phyloP scores from a whole-genome alignment of 92 coral and sea anemone species.

The Palythoa caribaeorum region DNA sequence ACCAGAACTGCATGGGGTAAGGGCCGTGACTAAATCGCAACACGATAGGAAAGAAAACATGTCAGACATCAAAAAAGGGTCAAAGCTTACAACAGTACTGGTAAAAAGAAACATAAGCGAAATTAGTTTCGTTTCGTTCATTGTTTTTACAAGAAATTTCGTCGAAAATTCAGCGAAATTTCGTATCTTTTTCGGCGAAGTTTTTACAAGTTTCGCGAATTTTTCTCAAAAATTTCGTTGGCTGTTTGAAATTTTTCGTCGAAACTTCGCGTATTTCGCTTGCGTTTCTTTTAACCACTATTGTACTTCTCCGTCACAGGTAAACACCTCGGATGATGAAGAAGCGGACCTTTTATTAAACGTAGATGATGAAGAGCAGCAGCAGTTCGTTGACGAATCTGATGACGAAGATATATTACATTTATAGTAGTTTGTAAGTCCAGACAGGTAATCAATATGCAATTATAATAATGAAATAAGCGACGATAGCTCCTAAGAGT shows the following conservation, averaged over 20 bases:
- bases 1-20: slow-evolving; percentile 93
- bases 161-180: too few relatives aligned
- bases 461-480: neutral
- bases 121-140: too few relatives aligned
- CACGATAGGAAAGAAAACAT: neutral
- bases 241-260: too few relatives aligned
- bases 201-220: too few relatives aligned
- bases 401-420: slow-evolving; percentile 40
- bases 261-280: too few relatives aligned
- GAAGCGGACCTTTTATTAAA: slow-evolving; percentile 35
- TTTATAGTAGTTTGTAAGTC: slow-evolving; percentile 5
- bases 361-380: neutral
- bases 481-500: neutral
- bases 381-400: slow-evolving; percentile 31
- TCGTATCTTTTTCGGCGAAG: too few relatives aligned
- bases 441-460: neutral
- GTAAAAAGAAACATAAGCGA: too few relatives aligned
- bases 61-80: neutral
- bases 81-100: neutral
- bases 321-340: slow-evolving; percentile 39
- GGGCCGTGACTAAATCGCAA: slow-evolving; percentile 84
- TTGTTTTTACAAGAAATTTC: too few relatives aligned
- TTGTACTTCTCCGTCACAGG: neutral
- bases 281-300: neutral
- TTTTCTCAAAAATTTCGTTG: too few relatives aligned